A percentile compares a stretch with the other conserved stretches of the same genome.
phyloP scores from a whole-genome alignment of 2,888 invertebrate species.

The Sesia apiformis region DNA sequence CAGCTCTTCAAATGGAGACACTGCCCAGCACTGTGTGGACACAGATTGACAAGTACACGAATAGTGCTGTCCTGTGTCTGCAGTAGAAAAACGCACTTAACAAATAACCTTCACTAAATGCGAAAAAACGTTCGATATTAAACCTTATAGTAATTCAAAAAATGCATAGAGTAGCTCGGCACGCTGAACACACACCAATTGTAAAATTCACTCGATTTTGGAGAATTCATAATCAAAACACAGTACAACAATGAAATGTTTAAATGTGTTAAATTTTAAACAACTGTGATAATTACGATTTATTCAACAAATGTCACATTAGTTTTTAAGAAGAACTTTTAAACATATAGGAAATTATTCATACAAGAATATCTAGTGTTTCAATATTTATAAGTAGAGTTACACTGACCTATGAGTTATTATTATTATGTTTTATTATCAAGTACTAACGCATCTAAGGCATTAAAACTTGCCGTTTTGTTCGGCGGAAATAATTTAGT shows the following conservation, averaged over 20 bases:
- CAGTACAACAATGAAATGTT: background rate
- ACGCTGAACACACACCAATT: background rate
- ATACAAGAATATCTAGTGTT: too few relatives aligned
- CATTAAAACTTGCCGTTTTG: slow-evolving; percentile 25
- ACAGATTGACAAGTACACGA: too few relatives aligned
- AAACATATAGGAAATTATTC: too few relatives aligned
- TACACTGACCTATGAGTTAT: too few relatives aligned
- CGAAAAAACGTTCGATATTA: background rate
- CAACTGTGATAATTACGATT: background rate
- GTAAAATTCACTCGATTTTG: background rate
- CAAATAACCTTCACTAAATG: too few relatives aligned
- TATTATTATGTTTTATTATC: too few relatives aligned
- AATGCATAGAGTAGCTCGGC: background rate
- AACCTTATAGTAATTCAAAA: background rate
- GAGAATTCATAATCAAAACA: background rate
- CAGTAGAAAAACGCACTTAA: too few relatives aligned
- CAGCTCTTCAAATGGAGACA: background rate
- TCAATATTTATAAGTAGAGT: too few relatives aligned
- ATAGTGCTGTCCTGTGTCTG: too few relatives aligned
- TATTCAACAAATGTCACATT: background rate
- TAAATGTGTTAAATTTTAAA: background rate
- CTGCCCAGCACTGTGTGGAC: background rate
- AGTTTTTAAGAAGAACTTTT: background rate
- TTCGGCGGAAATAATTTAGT: slow-evolving; percentile 26
- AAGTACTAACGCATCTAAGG: slow-evolving; percentile 47